Base-by-base conservation (phyloP, 1,140 invertebrate genomes). In the Drosophila sp. region DNA sequence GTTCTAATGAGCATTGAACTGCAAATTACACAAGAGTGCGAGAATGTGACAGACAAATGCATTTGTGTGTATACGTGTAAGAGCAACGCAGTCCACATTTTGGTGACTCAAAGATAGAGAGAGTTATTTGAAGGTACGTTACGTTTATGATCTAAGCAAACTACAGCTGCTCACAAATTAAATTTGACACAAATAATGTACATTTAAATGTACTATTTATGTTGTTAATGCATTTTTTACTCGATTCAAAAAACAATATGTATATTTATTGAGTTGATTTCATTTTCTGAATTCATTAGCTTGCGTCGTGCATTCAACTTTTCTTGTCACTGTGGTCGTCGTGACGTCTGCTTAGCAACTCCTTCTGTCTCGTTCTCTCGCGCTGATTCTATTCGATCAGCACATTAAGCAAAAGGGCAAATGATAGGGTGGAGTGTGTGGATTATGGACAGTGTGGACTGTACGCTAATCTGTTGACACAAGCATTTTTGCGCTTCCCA, bases 1-100 rank as follows among this genome's bases (percentile, higher is more conserved):
- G 34, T 69, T 76, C 66, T 79, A 82, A 83, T 83, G 81, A 84
- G 72, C 80, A 79, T 86, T 84, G 81, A 86, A 84, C 81, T 84
- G 81, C 64, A 79, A 80, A 69, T 69, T 69, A 61, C 79, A 75
- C 63, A 81, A 75, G 46, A 41, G 59, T 76, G 73, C 65, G 62
- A 81, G n/a, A n/a, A 78, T 54, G 72, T 58, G 72, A 69, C 58
- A 76, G 61, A 73, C 59, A 32, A 65, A 80, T 36, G 65, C 2
- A 29, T 7, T 21, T 1, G 21, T 2, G 21, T 21, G 21, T n/a
- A n/a, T n/a, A n/a, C n/a, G n/a, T n/a, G n/a, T n/a, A n/a, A n/a
- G n/a, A n/a, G n/a, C n/a, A n/a, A n/a, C n/a, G n/a, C n/a, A n/a
- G n/a, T n/a, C n/a, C n/a, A n/a, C 2, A 29, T 7, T 21, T 1